phyloP scores from a whole-genome alignment of 2,797 vertebrate genomes.

The Gephyroberyx darwinii region DNA sequence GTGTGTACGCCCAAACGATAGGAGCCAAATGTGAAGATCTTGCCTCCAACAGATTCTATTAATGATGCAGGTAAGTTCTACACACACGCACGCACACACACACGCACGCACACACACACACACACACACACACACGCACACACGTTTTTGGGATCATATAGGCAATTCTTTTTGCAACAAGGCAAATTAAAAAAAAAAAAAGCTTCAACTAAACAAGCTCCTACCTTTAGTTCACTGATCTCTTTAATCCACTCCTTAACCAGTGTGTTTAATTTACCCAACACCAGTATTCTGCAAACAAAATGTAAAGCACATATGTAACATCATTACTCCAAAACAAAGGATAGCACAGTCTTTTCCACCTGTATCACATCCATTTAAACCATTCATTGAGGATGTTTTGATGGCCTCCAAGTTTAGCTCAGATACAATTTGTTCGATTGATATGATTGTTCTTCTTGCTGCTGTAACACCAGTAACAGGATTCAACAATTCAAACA shows the following conservation, averaged over 20 bases:
- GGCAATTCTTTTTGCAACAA: background rate
- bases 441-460: background rate
- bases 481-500: too few relatives aligned
- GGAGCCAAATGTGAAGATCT: slow-evolving; percentile 93
- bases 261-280: slow-evolving; percentile 89
- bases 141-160: background rate
- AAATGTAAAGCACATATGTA: background rate
- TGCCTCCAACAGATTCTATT: slow-evolving; percentile 89
- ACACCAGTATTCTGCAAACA: slow-evolving; percentile 85
- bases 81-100: slow-evolving; percentile 1
- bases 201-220: background rate
- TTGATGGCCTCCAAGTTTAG: too few relatives aligned
- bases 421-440: too few relatives aligned
- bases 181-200: background rate
- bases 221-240: slow-evolving; percentile 90
- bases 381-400: too few relatives aligned
- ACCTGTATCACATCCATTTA: background rate
- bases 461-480: too few relatives aligned
- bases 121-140: background rate
- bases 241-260: slow-evolving; percentile 92
- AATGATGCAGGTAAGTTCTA: slow-evolving; percentile 89
- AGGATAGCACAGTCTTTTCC: background rate
- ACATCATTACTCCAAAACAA: background rate
- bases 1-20: slow-evolving; percentile 90
- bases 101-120: too few relatives aligned